Evolutionary conservation across 2,888 invertebrate genomes (phyloP).

Genomic region (Scaptomyza reducta): DNA sequence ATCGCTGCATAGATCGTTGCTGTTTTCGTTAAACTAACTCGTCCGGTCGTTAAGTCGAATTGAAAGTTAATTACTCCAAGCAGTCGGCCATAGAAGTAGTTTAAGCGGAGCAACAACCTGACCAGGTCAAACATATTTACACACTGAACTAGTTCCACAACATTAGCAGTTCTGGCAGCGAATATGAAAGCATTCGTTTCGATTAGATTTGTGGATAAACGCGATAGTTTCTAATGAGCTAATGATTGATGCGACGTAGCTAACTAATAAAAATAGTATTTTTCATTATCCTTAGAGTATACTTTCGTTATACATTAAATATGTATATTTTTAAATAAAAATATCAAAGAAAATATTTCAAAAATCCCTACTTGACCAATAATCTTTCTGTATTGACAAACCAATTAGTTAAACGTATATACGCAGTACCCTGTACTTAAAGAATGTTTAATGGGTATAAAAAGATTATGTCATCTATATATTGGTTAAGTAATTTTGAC

Average conservation of each 20-base stretch:
- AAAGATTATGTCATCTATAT: no score
- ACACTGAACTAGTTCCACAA: slow-evolving; percentile 15
- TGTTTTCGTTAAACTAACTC: background rate
- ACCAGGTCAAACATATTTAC: slow-evolving; percentile 30
- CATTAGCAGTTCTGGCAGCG: background rate
- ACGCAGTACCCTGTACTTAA: no score
- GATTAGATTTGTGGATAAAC: slow-evolving; percentile 23
- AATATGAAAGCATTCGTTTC: slow-evolving; percentile 8
- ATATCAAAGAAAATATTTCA: no score
- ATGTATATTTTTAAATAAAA: no score
- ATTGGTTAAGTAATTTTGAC: no score
- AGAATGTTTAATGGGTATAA: no score
- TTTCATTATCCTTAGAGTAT: no score
- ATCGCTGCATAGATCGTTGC: slow-evolving; percentile 34
- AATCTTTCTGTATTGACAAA: no score
- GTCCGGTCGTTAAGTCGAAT: slow-evolving; percentile 27
- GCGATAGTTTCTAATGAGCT: slow-evolving; percentile 31
- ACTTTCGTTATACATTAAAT: no score
- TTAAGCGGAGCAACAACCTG: slow-evolving; percentile 7
- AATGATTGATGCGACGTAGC: background rate
- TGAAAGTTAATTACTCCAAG: slow-evolving; percentile 50
- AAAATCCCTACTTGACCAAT: no score
- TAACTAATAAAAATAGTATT: background rate
- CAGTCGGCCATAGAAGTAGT: slow-evolving; percentile 38
- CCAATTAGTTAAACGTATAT: no score